Evolutionary conservation across 1,140 invertebrate genomes (phyloP).

Genomic region (Contarinia nasturtii): DNA sequence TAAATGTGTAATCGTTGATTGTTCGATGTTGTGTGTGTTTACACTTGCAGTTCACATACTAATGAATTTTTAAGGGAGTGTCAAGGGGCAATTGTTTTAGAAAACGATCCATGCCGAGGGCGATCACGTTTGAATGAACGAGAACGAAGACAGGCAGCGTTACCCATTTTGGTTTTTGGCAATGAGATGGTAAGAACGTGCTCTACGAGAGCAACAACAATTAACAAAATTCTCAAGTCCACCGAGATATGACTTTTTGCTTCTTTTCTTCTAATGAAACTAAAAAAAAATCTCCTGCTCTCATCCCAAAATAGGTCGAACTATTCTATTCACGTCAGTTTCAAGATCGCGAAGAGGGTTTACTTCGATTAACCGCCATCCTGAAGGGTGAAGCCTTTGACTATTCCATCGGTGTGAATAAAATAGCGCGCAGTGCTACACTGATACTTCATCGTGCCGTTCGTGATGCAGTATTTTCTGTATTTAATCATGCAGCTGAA

Average conservation of each 20-base stretch:
- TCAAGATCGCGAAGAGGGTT: slow-evolving; percentile 76
- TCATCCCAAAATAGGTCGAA: slow-evolving; percentile 45
- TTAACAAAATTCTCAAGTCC: too few relatives aligned
- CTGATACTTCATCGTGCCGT: slow-evolving; percentile 55
- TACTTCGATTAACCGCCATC: slow-evolving; percentile 54
- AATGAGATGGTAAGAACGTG: slow-evolving; percentile 58
- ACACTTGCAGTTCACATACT: slow-evolving; percentile 43
- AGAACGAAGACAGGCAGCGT: slow-evolving; percentile 73
- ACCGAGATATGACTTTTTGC: too few relatives aligned
- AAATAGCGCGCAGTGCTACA: slow-evolving; percentile 57
- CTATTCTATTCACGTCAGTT: slow-evolving; percentile 88
- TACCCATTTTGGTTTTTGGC: slow-evolving; percentile 81
- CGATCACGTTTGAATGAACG: slow-evolving; percentile 60
- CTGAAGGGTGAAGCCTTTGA: slow-evolving; percentile 33
- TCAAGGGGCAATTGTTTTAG: slow-evolving; percentile 31
- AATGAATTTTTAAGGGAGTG: slow-evolving; percentile 58
- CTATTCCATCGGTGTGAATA: slow-evolving; percentile 31
- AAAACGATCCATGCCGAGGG: slow-evolving; percentile 29
- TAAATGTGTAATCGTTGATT: not conserved
- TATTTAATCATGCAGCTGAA: slow-evolving; percentile 61
- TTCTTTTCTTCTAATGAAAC: too few relatives aligned
- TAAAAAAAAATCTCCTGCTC: slow-evolving; percentile 3
- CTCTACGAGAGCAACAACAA: too few relatives aligned
- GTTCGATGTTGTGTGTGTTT: slow-evolving; percentile 1
- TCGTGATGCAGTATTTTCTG: slow-evolving; percentile 67